Conservation (phyloP, 1,140 invertebrate species). For the Cyclina sinensis region DNA sequence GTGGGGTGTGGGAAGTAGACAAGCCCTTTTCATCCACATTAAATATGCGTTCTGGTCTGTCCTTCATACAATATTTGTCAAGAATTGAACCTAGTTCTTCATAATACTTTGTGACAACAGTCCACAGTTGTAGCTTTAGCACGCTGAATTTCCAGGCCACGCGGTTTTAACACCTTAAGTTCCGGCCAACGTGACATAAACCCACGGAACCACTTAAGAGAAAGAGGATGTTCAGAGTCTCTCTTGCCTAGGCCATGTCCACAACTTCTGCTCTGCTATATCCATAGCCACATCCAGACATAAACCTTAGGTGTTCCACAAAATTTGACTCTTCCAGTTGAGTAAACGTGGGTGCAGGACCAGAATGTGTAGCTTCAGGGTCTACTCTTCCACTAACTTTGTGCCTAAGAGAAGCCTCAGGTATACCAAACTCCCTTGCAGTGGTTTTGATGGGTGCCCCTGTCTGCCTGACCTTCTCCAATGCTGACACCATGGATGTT, state of each 20-base stretch:
- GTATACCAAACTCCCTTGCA: constrained; percentile 13
- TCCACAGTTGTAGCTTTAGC: background rate
- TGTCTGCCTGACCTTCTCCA: background rate
- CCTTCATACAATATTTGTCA: background rate
- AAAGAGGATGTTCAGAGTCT: background rate
- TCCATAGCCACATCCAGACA: constrained; percentile 37
- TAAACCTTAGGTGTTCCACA: constrained; percentile 19
- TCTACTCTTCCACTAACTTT: constrained; percentile 6
- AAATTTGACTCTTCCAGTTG: constrained; percentile 40
- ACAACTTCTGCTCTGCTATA: background rate
- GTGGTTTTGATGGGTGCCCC: constrained; percentile 14
- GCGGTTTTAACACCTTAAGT: background rate
- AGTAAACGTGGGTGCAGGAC: constrained; percentile 32
- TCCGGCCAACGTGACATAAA: constrained; percentile 17
- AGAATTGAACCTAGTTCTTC: background rate
- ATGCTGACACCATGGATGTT: background rate
- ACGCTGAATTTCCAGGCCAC: background rate
- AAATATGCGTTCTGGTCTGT: no score
- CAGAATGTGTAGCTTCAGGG: constrained; percentile 24
- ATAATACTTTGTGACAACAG: background rate
- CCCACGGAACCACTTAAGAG: background rate
- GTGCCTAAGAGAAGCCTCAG: constrained; percentile 11
- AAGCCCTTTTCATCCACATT: no score
- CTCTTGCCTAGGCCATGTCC: background rate
- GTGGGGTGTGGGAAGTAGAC: no score